Conservation (phyloP, 2,113 vertebrate genomes). For the Uropsilus gracilis region DNA sequence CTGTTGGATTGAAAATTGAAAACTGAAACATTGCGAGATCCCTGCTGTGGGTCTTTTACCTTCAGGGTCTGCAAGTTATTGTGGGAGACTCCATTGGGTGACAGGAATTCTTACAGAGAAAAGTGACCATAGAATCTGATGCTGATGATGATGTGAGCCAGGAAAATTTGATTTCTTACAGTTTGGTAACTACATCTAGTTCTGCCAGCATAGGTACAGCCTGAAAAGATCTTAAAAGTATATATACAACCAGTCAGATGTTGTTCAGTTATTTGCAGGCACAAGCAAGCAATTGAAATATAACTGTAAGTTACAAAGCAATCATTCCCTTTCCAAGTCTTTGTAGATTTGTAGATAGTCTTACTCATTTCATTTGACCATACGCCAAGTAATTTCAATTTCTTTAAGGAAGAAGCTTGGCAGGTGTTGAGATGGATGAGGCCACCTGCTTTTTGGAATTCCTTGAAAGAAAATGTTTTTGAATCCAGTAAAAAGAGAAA, state of each 20-base stretch:
- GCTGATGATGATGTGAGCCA: not conserved
- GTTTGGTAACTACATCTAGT: not conserved
- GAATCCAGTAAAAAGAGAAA: not conserved
- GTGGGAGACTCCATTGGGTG: rapidly evolving
- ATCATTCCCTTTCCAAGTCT: not conserved
- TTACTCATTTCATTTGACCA: not conserved
- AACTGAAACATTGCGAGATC: not conserved
- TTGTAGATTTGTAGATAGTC: not conserved
- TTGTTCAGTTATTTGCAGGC: not conserved
- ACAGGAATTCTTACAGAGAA: not conserved
- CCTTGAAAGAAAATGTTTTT: slow-evolving; percentile 41
- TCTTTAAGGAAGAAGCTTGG: slow-evolving; percentile 48
- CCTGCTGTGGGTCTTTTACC: not conserved
- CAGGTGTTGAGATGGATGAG: not conserved
- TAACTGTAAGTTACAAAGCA: not conserved
- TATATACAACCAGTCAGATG: not conserved
- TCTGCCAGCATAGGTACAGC: not conserved
- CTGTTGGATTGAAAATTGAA: not conserved
- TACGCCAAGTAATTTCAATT: not conserved
- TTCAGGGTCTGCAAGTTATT: rapidly evolving
- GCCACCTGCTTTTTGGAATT: slow-evolving; percentile 8
- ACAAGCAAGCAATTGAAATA: not conserved
- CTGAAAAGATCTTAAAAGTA: not conserved
- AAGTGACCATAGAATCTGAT: not conserved
- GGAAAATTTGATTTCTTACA: not conserved